Base-by-base conservation (phyloP, 2,113 vertebrate genomes). In the Scomber scombrus region DNA sequence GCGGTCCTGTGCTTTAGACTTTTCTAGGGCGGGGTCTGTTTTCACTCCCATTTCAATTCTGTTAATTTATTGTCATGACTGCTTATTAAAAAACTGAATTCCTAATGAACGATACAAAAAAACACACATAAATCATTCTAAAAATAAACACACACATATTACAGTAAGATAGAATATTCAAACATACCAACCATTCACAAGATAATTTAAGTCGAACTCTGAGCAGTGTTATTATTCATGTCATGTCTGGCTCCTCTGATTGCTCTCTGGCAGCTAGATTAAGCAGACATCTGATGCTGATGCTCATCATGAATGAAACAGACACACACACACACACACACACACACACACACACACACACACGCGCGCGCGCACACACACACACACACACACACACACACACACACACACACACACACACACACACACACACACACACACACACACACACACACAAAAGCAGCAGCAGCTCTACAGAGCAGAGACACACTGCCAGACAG, bases 1-100 rank as follows among this genome's bases (percentile, higher is more conserved):
- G 83, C 72, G 84, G 63, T 71, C 66, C 45, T 68, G 31, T 54
- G 72, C 77, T 73, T 43, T 72, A 72, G 66, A 75, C 75, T 71
- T 81, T 75, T 58, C 70, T 52, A 49, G 87, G 89, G 82, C 12
- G 72, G 75, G 79, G 81, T 85, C 70, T 75, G 16, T n/a, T 71
- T 65, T 64, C 50, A 72, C 54, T 60, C 31, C 73, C n/a, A 62
- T 52, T 78, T 51, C 15, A 52, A 9, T 52, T 58, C 29, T 60
- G 47, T 66, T 61, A 7, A 78, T 57, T 69, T 81, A 40, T 40
- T 57, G 61, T 63, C 15, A 66, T 23, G 15, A 67, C 23, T 23
- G 45, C 8, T 29, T 14, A n/a, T 50, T 47, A 26, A 16, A 26
- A n/a, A 26, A 11, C 23, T 26, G 23, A 26, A 26, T 26, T 26